Conservation (phyloP, 2,113 vertebrate genomes). For the Zosterops borbonicus region DNA sequence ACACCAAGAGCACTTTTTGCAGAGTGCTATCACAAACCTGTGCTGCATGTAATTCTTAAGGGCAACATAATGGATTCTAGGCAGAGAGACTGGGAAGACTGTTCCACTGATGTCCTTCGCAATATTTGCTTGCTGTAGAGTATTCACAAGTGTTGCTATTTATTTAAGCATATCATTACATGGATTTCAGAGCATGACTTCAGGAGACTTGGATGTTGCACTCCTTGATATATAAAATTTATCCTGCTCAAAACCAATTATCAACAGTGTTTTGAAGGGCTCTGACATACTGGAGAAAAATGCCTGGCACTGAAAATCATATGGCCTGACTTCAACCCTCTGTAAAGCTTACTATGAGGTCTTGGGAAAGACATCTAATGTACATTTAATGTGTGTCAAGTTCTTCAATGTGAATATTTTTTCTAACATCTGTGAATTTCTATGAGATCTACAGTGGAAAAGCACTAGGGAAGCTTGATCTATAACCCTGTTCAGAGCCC, state of each 20-base stretch:
- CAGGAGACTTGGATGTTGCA: background rate
- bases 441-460: background rate
- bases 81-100: background rate
- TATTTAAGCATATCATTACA: background rate
- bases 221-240: background rate
- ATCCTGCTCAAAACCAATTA: background rate
- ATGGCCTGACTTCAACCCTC: background rate
- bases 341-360: background rate
- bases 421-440: constrained; percentile 28
- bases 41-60: background rate
- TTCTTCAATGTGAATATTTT: background rate
- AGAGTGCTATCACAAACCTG: background rate
- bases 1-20: constrained; percentile 13
- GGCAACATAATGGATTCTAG: background rate
- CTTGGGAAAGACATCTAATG: background rate
- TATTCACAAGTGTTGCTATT: background rate
- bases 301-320: background rate
- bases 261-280: background rate
- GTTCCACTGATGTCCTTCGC: background rate
- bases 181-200: background rate
- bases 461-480: background rate
- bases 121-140: background rate
- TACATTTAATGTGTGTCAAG: background rate
- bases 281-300: background rate
- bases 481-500: background rate